phyloP scores from a whole-genome alignment of 2,113 vertebrate species.

The Vireo altiloquus region DNA sequence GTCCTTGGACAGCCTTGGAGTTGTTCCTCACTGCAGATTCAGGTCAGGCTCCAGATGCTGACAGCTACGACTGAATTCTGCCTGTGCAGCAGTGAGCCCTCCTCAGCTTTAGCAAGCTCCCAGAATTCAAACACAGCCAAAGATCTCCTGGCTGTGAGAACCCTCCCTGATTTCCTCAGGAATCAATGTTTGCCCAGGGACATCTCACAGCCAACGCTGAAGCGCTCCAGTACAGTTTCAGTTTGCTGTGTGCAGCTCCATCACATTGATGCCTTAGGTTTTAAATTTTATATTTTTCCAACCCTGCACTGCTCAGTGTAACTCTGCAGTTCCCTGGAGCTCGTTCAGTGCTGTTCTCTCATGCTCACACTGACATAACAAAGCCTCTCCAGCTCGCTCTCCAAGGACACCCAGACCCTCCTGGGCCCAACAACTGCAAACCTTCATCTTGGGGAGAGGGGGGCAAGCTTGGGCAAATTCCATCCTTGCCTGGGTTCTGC shows the following conservation, averaged over 20 bases:
- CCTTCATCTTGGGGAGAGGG: too few relatives aligned
- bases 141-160: background rate
- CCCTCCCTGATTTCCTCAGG: background rate
- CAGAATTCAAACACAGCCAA: background rate
- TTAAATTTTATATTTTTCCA: too few relatives aligned
- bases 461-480: too few relatives aligned
- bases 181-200: background rate
- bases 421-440: too few relatives aligned
- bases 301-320: too few relatives aligned
- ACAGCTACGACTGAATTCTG: background rate
- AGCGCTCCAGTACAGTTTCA: background rate
- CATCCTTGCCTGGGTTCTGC: too few relatives aligned
- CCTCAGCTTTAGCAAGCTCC: background rate
- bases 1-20: background rate
- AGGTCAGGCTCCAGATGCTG: background rate
- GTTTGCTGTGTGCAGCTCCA: background rate
- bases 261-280: too few relatives aligned
- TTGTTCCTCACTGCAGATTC: background rate
- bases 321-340: too few relatives aligned
- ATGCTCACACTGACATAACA: too few relatives aligned
- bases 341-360: too few relatives aligned
- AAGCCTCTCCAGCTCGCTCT: too few relatives aligned
- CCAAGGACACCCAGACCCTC: too few relatives aligned
- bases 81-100: background rate
- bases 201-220: accelerated